Evolutionary conservation across 2,888 invertebrate genomes (phyloP).

Genomic region (Hyposoter didymator): DNA sequence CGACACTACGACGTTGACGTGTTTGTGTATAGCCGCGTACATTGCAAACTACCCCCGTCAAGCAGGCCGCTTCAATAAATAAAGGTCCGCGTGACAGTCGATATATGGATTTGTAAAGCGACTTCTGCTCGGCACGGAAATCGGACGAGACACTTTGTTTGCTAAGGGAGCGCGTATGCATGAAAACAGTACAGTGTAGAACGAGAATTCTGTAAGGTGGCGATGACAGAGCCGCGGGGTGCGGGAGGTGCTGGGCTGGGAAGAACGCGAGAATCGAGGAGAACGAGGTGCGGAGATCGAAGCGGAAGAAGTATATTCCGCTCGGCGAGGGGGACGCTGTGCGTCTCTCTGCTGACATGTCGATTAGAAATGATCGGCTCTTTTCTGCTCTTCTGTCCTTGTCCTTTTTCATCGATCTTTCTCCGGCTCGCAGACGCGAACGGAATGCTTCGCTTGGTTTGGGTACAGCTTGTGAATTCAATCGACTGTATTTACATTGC

Average conservation of each 20-base stretch:
- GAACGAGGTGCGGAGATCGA: neutral
- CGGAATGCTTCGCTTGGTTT: neutral
- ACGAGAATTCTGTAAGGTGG: constrained; percentile 15
- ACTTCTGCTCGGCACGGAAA: constrained; percentile 58
- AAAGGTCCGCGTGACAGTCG: constrained; percentile 66
- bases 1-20: neutral
- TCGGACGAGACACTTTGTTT: constrained; percentile 59
- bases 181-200: constrained; percentile 9
- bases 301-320: neutral
- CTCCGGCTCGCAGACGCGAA: neutral
- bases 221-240: neutral
- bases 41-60: constrained; percentile 25
- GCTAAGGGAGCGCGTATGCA: constrained; percentile 20
- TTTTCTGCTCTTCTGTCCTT: constrained; percentile 15
- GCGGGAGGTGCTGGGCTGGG: neutral
- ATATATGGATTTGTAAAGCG: constrained; percentile 67
- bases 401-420: neutral
- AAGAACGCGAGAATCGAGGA: constrained; percentile 13
- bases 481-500: constrained; percentile 10
- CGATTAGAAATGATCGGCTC: constrained; percentile 16
- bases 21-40: constrained; percentile 12
- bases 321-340: neutral
- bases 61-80: constrained; percentile 64
- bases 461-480: neutral
- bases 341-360: neutral